Conservation (phyloP, 1,140 invertebrate species). For the Aporrectodea caliginosa region DNA sequence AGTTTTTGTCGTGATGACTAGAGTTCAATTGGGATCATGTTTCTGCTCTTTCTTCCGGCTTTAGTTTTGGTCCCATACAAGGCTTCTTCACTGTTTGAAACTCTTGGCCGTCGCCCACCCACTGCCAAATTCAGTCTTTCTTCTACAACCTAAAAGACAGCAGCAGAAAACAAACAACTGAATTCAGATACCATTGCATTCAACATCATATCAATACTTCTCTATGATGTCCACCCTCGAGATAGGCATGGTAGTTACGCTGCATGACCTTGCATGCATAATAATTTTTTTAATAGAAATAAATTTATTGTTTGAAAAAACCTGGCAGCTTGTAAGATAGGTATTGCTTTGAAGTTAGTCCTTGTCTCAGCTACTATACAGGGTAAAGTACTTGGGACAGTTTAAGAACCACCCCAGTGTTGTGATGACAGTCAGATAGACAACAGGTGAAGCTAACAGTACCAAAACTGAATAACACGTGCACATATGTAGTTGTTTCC, state of each 20-base stretch:
- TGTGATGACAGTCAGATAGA: not conserved
- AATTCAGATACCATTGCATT: not conserved
- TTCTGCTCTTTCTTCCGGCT: not conserved
- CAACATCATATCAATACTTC: not conserved
- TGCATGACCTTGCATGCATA: too few relatives aligned
- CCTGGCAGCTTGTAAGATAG: too few relatives aligned
- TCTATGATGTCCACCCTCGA: too few relatives aligned
- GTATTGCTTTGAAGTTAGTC: too few relatives aligned
- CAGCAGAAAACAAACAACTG: not conserved
- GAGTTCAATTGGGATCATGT: not conserved
- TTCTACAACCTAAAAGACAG: not conserved
- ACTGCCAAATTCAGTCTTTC: not conserved
- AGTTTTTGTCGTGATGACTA: not conserved
- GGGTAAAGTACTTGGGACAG: too few relatives aligned
- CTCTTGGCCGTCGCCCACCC: not conserved
- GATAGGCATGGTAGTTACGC: too few relatives aligned
- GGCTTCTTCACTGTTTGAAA: too few relatives aligned
- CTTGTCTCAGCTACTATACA: too few relatives aligned
- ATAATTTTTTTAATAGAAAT: too few relatives aligned
- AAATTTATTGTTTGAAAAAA: too few relatives aligned
- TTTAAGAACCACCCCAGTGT: too few relatives aligned
- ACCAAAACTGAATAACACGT: not conserved
- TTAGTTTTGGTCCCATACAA: too few relatives aligned
- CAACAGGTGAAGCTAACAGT: not conserved
- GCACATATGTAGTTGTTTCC: not conserved